phyloP scores from a whole-genome alignment of 2,113 vertebrate species.

The human (Homo sapiens) region GRCh38 chr5:114356501-114357000 shows the following conservation, averaged over 20 bases:
- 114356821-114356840: not conserved
- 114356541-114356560: not conserved
- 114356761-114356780: not conserved
- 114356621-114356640: not conserved
- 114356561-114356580: constrained; percentile 17
- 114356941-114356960: not conserved
- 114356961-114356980: not conserved
- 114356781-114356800: not conserved
- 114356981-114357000: not conserved
- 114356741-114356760: not conserved
- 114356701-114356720: not conserved
- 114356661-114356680: constrained; percentile 1
- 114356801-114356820: not conserved
- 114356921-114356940: not conserved
- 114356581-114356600: not conserved
- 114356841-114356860: not conserved
- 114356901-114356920: not conserved
- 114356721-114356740: not conserved
- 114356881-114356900: not conserved
- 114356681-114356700: not conserved
- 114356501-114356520: not conserved
- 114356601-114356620: constrained; percentile 7
- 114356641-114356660: not conserved
- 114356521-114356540: not conserved
- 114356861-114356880: not conserved